These are phyloP conservation scores for Amblyornis subalaris DNA, from an alignment of 2,113 vertebrate genomes.

Conservation along the genomic window DNA sequence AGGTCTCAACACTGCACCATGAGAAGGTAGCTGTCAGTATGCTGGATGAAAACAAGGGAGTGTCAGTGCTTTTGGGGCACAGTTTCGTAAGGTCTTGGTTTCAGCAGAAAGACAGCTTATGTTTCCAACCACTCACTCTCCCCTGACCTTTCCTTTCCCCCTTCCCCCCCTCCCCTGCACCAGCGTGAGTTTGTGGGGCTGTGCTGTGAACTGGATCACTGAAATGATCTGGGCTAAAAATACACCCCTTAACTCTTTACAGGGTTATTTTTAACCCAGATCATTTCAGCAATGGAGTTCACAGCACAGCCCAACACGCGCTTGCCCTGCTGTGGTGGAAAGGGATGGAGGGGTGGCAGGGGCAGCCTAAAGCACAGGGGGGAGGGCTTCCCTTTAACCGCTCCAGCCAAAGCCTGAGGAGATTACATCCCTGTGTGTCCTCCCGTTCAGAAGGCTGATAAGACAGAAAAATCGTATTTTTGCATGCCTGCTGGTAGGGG, in stretches of 20 bases:
- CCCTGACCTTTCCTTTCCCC: conserved; percentile 32
- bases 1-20: not conserved
- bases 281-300: not conserved
- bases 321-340: not conserved
- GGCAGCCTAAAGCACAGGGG: not conserved
- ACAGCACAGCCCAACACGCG: not conserved
- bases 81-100: not conserved
- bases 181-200: not conserved
- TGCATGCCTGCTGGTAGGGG: not conserved
- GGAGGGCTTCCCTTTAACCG: not conserved
- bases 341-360: not conserved
- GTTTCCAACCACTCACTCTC: not conserved
- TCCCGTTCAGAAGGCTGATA: not conserved
- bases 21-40: not conserved
- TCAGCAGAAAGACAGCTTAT: not conserved
- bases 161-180: not conserved
- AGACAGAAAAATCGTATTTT: not conserved
- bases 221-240: conserved; percentile 50
- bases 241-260: conserved; percentile 31
- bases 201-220: conserved; percentile 21
- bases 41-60: not conserved
- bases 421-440: not conserved
- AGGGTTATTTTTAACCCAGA: conserved; percentile 49
- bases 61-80: not conserved
- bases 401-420: not conserved